A percentile compares a stretch with the other conserved stretches of the same genome.
Evolutionary conservation across 2,113 vertebrate species (phyloP).

Genomic region (Noturus placidus): DNA sequence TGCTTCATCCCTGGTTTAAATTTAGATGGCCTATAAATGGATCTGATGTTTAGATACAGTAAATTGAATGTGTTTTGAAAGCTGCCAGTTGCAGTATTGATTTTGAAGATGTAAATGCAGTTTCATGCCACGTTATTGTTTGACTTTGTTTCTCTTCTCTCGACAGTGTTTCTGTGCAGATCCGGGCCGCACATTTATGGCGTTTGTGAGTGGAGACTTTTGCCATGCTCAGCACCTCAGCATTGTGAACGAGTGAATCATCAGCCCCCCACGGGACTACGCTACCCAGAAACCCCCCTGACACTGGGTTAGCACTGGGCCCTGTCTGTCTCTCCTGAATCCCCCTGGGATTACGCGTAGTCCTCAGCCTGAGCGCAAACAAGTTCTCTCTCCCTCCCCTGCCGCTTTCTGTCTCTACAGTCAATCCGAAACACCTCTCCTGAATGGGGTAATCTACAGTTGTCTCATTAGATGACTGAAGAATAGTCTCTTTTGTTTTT

Average conservation of each 20-base stretch:
- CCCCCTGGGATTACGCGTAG: slow-evolving; percentile 72
- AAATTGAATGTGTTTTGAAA: not conserved
- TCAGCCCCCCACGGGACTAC: slow-evolving; percentile 73
- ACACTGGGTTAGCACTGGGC: slow-evolving; percentile 62
- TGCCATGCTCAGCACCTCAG: slow-evolving; percentile 99
- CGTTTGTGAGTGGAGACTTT: slow-evolving; percentile 97
- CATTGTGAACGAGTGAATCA: slow-evolving; percentile 95
- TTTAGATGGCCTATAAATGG: not conserved
- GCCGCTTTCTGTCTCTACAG: slow-evolving; percentile 71
- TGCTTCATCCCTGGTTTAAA: not conserved
- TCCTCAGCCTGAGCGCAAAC: slow-evolving; percentile 69
- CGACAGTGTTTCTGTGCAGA: slow-evolving; percentile 88
- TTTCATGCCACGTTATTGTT: not conserved
- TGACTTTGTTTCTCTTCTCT: slow-evolving; percentile 49
- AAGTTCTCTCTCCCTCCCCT: slow-evolving; percentile 58
- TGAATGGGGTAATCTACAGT: slow-evolving; percentile 78
- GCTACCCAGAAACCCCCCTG: slow-evolving; percentile 78
- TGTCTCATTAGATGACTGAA: slow-evolving; percentile 75
- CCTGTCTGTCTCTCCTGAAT: slow-evolving; percentile 60
- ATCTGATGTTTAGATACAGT: not conserved
- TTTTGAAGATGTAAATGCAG: not conserved
- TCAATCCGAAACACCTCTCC: slow-evolving; percentile 79
- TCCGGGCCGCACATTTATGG: slow-evolving; percentile 96
- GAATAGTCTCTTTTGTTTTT: slow-evolving; percentile 74
- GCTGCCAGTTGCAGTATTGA: not conserved